Evolutionary conservation across 2,888 invertebrate genomes (phyloP).

Genomic region (Napeogenes sylphis): DNA sequence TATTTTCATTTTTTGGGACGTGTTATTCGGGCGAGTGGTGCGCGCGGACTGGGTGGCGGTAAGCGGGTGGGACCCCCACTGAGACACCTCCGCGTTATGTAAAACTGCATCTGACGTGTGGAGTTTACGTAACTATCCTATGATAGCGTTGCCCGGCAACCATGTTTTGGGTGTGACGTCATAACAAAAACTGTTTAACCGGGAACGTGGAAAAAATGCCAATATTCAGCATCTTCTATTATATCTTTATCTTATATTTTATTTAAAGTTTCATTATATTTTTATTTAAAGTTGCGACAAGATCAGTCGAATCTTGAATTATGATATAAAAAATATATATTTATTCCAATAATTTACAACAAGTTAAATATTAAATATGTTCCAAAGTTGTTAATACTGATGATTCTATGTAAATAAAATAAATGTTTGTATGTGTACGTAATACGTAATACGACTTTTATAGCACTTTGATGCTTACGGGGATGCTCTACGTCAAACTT

Average conservation of each 20-base stretch:
- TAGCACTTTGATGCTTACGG: neutral
- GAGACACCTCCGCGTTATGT: constrained; percentile 38
- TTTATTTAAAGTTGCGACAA: no score
- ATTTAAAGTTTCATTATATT: no score
- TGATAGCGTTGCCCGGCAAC: constrained; percentile 40
- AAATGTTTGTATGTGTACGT: no score
- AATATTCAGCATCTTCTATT: no score
- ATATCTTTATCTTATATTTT: no score
- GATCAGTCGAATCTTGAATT: no score
- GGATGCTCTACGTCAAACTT: neutral
- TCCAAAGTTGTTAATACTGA: neutral
- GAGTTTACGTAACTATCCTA: constrained; percentile 39
- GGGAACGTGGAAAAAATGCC: no score
- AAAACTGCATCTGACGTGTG: constrained; percentile 40
- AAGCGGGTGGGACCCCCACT: constrained; percentile 33
- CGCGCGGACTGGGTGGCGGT: constrained; percentile 38
- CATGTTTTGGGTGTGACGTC: constrained; percentile 34
- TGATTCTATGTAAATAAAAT: no score
- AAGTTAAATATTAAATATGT: neutral
- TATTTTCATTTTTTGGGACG: constrained; percentile 40
- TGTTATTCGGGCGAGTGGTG: constrained; percentile 35
- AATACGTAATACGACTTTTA: neutral
- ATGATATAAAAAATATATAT: no score
- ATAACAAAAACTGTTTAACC: constrained; percentile 11
- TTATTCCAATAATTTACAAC: no score